Evolutionary conservation across 2,888 invertebrate genomes (phyloP).

Genomic region (Scrobipalpa costella): DNA sequence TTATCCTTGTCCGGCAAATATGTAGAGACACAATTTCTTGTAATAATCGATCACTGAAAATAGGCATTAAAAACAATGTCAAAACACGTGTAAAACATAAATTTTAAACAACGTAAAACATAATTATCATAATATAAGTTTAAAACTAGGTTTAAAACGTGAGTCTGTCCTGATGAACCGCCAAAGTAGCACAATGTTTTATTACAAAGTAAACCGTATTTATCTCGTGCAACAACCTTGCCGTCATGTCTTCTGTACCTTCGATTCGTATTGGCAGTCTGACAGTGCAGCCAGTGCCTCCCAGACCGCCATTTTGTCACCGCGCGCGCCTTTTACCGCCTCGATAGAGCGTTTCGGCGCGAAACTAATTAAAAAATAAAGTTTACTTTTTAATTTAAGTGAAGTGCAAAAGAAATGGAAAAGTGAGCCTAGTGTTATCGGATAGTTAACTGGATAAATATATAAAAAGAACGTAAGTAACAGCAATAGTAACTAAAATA

Average conservation of each 20-base stretch:
- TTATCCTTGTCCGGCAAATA: too few relatives aligned
- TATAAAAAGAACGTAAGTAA: neutral
- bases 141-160: neutral
- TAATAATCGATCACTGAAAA: too few relatives aligned
- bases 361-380: constrained; percentile 8
- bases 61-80: too few relatives aligned
- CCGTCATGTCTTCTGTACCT: neutral
- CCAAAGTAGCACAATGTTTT: neutral
- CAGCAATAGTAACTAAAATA: neutral
- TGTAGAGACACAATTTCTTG: too few relatives aligned
- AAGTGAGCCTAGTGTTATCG: neutral
- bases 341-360: neutral
- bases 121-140: too few relatives aligned
- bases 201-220: neutral
- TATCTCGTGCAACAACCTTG: constrained; percentile 8
- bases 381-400: constrained; percentile 4
- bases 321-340: constrained; percentile 11
- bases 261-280: neutral
- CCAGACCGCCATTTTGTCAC: constrained; percentile 1
- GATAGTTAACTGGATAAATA: neutral
- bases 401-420: constrained; percentile 1
- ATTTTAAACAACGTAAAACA: neutral
- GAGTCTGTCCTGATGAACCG: neutral
- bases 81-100: too few relatives aligned
- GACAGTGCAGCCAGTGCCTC: constrained; percentile 2